Conservation (phyloP, 1,140 invertebrate genomes). For the Conus betulinus region DNA sequence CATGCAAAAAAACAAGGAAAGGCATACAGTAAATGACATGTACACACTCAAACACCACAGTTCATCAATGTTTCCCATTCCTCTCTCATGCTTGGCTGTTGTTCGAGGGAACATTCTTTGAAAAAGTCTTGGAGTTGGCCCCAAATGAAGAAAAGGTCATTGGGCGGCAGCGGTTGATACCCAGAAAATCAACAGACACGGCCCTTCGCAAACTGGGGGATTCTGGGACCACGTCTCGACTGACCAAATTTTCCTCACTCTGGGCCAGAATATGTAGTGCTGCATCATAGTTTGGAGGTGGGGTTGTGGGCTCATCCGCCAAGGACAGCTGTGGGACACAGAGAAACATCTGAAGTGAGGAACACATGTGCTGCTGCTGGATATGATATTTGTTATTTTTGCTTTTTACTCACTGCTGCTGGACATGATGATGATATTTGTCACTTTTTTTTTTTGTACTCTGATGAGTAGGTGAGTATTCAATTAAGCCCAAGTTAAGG, state of each 20-base stretch:
- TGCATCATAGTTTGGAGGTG: slow-evolving; percentile 66
- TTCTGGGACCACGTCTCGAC: slow-evolving; percentile 32
- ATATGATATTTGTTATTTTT: no score
- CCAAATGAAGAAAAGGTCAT: neutral
- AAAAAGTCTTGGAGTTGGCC: neutral
- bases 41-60: neutral
- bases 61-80: neutral
- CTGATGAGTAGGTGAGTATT: no score
- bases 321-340: slow-evolving; percentile 35
- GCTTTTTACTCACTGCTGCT: no score
- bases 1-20: neutral
- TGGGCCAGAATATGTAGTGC: slow-evolving; percentile 61
- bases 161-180: slow-evolving; percentile 6
- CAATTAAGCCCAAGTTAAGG: no score
- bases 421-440: no score
- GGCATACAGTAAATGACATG: neutral
- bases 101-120: neutral
- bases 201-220: slow-evolving; percentile 41
- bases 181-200: slow-evolving; percentile 52
- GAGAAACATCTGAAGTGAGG: no score
- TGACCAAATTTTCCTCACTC: slow-evolving; percentile 59
- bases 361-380: no score
- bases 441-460: no score
- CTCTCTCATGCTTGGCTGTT: neutral
- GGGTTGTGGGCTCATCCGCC: slow-evolving; percentile 57